phyloP scores from a whole-genome alignment of 2,797 vertebrate species.

The Gallinago nigripennis region DNA sequence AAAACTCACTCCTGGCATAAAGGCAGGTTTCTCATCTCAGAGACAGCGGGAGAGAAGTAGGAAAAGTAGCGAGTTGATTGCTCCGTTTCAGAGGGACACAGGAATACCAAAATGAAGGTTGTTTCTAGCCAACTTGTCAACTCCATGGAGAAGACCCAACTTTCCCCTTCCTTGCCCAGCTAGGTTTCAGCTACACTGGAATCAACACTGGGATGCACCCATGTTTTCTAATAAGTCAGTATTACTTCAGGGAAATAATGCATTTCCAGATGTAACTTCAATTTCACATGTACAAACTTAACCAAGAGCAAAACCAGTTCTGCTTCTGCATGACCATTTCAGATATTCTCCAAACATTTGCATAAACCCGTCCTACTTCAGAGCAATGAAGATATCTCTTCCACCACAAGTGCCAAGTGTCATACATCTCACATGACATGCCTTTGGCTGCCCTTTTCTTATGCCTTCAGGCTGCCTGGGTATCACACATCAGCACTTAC shows the following conservation, averaged over 20 bases:
- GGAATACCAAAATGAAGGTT: not conserved
- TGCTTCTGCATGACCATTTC: not conserved
- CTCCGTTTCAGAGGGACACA: not conserved
- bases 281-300: not conserved
- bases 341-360: not conserved
- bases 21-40: not conserved
- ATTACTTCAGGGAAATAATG: not conserved
- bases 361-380: not conserved
- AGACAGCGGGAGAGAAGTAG: not conserved
- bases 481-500: not conserved
- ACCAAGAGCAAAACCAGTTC: not conserved
- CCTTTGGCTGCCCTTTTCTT: not conserved
- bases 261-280: not conserved
- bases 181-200: not conserved
- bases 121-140: not conserved
- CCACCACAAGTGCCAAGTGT: not conserved
- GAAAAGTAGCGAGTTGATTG: not conserved
- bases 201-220: not conserved
- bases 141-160: not conserved
- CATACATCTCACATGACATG: not conserved
- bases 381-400: not conserved
- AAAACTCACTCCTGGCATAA: not conserved
- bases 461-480: not conserved
- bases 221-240: accelerated
- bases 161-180: not conserved